phyloP scores from a whole-genome alignment of 2,888 invertebrate genomes.

The Thecocarcelia acutangulata region DNA sequence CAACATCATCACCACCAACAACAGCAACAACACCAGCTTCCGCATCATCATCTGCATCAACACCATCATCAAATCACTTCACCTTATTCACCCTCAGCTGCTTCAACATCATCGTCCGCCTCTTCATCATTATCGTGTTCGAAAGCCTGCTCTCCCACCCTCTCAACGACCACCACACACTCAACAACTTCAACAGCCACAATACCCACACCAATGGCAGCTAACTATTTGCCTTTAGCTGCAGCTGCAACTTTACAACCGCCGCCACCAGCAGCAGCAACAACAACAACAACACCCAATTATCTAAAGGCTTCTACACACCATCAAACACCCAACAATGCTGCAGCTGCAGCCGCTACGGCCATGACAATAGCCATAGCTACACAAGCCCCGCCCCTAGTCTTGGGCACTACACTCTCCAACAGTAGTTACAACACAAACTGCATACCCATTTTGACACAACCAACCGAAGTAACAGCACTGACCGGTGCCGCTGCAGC shows the following conservation, averaged over 20 bases:
- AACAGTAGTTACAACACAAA: constrained; percentile 78
- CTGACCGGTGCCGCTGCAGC: constrained; percentile 48
- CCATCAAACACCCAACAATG: constrained; percentile 55
- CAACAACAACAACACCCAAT: constrained; percentile 65
- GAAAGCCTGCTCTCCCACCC: constrained; percentile 77
- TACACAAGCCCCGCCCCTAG: constrained; percentile 75
- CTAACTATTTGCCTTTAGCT: constrained; percentile 69
- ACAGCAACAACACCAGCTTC: constrained; percentile 54
- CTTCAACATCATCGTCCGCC: constrained; percentile 77
- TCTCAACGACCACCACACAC: constrained; percentile 76
- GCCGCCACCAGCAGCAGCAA: constrained; percentile 55
- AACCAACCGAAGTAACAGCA: constrained; percentile 66
- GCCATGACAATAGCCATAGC: constrained; percentile 73
- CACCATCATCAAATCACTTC: constrained; percentile 73
- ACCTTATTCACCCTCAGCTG: constrained; percentile 75
- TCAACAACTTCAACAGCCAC: constrained; percentile 79
- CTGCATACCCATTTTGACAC: constrained; percentile 78
- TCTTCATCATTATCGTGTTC: constrained; percentile 79
- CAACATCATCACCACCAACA: constrained; percentile 68
- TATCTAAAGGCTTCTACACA: constrained; percentile 75
- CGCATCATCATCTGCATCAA: constrained; percentile 62
- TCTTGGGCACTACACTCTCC: constrained; percentile 70
- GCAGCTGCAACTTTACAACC: constrained; percentile 63
- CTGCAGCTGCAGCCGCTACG: constrained; percentile 70
- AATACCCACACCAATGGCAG: constrained; percentile 75